Base-by-base conservation (phyloP, 2,797 vertebrate species). In the Lophius americanus region DNA sequence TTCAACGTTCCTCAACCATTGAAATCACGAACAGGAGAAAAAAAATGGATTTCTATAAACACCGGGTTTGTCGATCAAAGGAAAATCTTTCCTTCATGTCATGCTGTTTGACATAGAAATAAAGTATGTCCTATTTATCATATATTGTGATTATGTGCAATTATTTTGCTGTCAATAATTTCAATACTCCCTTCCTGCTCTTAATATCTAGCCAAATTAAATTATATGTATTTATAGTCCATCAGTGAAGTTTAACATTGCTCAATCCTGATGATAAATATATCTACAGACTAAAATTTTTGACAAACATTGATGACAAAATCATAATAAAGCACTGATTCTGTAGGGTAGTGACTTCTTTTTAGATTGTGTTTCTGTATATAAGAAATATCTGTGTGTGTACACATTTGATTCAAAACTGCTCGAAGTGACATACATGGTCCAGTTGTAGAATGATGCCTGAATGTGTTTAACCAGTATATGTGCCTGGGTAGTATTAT, bases 101-200 rank as follows among this genome's bases (percentile, higher is more conserved):
- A 62, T 60, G 2, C n/a, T 80, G 60, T 78, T 70, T 51, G 36
- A 7, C 64, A 12, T 54, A 63, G 44, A 46, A 87, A 47, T 84
- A 87, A 88, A 86, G 42, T 69, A 60, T 81, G 41, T 79, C 8
- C 8, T 0, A 68, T 75, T 11, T 67, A 70, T 58, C 46, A 33
- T 37, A 4, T 36, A 3, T 56, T 35, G 51, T 63, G 47, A 13
- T 48, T 76, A 44, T 76, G 68, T 73, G 23, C 12, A 38, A 43
- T 87, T 77, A 70, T 79, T 81, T 72, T 13, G 13, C 35, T 36
- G 10, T 68, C 3, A 51, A 0, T 59, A 0, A 36, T 13, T 66
- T 32, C 14, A 14, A 32, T 38, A 5, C 2, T 23, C 3, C 44
- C 11, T 9, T 32, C 10, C 37, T 63, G 12, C 33, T 38, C 12